Percentiles rank a stretch among this genome's conserved stretches.
phyloP scores from a whole-genome alignment of 2,113 vertebrate genomes.

The Lonchura striata region DNA sequence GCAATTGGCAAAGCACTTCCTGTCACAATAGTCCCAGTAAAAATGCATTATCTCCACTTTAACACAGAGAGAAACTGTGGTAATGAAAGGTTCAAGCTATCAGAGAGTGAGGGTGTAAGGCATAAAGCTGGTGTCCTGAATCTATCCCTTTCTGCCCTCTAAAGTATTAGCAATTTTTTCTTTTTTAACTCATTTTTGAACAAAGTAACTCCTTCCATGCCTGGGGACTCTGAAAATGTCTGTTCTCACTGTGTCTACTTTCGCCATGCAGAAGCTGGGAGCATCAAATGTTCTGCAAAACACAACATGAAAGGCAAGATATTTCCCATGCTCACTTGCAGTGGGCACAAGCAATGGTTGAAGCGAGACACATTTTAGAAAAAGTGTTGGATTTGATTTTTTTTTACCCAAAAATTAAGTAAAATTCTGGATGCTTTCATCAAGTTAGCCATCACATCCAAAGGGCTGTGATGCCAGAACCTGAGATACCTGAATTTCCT shows the following conservation, averaged over 20 bases:
- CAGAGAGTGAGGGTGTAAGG: background rate
- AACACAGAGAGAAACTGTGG: background rate
- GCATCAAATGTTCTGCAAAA: background rate
- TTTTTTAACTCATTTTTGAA: background rate
- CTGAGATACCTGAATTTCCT: background rate
- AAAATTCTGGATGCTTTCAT: background rate
- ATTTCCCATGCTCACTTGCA: background rate
- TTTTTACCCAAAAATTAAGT: background rate
- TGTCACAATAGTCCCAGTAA: slow-evolving; percentile 12
- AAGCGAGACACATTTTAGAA: background rate
- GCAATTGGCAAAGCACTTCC: slow-evolving; percentile 6
- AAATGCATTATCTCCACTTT: slow-evolving; percentile 5
- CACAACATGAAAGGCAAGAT: background rate
- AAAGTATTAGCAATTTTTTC: background rate
- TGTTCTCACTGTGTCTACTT: background rate
- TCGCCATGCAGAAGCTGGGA: background rate
- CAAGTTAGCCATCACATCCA: background rate
- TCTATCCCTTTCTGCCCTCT: background rate
- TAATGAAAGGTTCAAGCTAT: slow-evolving; percentile 27
- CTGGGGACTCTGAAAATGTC: background rate
- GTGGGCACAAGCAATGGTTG: background rate
- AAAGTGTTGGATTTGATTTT: background rate
- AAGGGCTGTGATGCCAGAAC: background rate
- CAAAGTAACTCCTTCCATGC: background rate
- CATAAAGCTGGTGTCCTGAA: background rate